Evolutionary conservation across 2,797 vertebrate species (phyloP), one percentile per base, ranked within the genome.

Genomic region (Myripristis jacobus): DNA sequence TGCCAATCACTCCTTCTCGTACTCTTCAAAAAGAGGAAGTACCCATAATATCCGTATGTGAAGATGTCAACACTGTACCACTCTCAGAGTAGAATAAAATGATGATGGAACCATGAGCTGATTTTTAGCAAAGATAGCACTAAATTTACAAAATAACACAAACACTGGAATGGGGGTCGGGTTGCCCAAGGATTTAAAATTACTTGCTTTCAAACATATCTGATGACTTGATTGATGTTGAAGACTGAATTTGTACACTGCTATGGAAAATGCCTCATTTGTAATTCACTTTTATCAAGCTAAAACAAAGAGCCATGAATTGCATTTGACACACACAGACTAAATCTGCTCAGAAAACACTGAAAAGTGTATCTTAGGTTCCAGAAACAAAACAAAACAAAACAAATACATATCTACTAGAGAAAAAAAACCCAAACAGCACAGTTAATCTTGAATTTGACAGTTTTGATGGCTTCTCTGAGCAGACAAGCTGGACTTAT

Each of bases 231-330:
- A 19, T 73, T 64, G 50, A n/a, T 63, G 29, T 25, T 51, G 58
- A 25, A 6, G 53, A 27, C 36, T 27, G 25, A 61, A 38, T 65
- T 34, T 65, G 38, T 46, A 10, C 36, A 38, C 19, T 3, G 4
- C 52, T 47, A 24, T 36, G 12, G 22, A 62, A 50, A 79, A 58
- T 10, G 46, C 25, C 64, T 73, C 50, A 57, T 54, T 8, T 48
- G 44, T 51, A 27, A 67, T 74, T 64, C 51, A 36, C 3, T 65
- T 62, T 69, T 44, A 68, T 77, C 43, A 67, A 3, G 7, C 21
- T 55, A 19, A 58, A 72, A 59, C 29, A 64, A 67, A 43, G 41
- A 72, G n/a, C 15, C 6, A 4, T 46, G 21, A 59, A 38, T 11
- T 59, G 34, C 16, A 43, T 60, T 21, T 61, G 53, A 72, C 53